Evolutionary conservation across 2,888 invertebrate genomes (phyloP), one percentile per base, ranked within the genome.

Genomic region (Chirona hameri): DNA sequence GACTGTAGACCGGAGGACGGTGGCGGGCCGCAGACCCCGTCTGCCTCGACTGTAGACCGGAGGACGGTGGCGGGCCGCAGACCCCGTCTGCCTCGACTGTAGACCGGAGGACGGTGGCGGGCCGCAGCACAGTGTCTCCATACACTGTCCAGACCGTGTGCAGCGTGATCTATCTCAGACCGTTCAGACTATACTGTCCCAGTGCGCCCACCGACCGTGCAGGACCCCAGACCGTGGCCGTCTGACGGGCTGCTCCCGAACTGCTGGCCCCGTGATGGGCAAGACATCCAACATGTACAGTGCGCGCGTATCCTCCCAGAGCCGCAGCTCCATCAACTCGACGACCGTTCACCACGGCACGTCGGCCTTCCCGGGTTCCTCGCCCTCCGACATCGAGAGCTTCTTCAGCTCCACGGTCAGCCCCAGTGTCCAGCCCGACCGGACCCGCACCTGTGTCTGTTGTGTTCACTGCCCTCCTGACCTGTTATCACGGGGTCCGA

Each of bases 351-450:
- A 39, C 39, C 39, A 7, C 39, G 39, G 39, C 39, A 39, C 39
- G 39, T 39, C 39, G 39, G 39, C 39, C 39, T 39, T 39, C 39
- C 39, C 39, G 2, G 39, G 39, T 39, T 39, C 39, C 39, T 39
- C 39, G 39, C 39, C 39, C 39, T 39, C 39, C 76, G 24, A 12
- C 21, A 2, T 39, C 21, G 46, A 39, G 21, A 76, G 76, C 46
- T 76, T 76, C 76, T 76, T 76, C 76, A 46, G 39, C 76, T 39
- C 39, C 31, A 21, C 46, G 76, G 76, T 65, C 31, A 76, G 39
- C 10, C 39, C 18, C 14, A 4, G 24, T 15, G 31, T 29, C 0
- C 27, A 15, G 18, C 72, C 27, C 27, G 27, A 27, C 29, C 29
- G 27, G 12, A 69, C 14, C 10, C 0, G 12, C 2, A 2, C 29